These are phyloP conservation scores for Helicoverpa zea DNA, from an alignment of 1,140 invertebrate species.

Conservation along the genomic window DNA sequence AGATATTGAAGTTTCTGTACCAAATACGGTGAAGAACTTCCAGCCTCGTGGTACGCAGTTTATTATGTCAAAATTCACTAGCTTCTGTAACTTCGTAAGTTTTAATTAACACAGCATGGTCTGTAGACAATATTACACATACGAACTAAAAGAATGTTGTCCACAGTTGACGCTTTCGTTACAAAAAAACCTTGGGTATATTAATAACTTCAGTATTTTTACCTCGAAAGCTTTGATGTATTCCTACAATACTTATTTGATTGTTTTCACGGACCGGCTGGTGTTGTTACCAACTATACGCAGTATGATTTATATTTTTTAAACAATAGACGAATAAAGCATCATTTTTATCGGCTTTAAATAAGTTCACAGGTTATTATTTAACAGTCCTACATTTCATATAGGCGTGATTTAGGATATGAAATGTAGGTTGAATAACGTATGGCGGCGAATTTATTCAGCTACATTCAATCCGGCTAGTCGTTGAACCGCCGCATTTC, in stretches of 20 bases:
- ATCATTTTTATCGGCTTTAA: conserved; percentile 15
- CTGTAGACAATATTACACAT: no score
- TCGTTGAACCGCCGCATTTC: no score
- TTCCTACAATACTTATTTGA: conserved; percentile 30
- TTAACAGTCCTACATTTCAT: background rate
- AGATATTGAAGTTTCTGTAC: no score
- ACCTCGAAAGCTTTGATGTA: background rate
- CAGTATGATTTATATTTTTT: conserved; percentile 24
- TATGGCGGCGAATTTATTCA: no score
- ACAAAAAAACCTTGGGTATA: conserved; percentile 9
- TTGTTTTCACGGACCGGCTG: conserved; percentile 4
- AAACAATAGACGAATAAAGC: conserved; percentile 12
- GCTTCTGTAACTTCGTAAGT: no score
- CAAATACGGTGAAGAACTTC: no score
- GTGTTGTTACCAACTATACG: conserved; percentile 2
- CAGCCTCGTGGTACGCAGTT: no score
- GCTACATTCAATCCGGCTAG: no score
- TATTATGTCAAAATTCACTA: background rate
- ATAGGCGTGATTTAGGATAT: background rate
- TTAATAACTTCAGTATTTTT: conserved; percentile 1
- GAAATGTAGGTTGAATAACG: no score
- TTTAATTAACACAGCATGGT: no score
- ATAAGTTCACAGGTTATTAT: conserved; percentile 7
- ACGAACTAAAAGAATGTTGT: no score
- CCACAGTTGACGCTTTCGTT: background rate